A percentile compares a stretch with the other conserved stretches of the same genome.
Evolutionary conservation across 92 coral and sea anemone genomes (phyloP).

Genomic region (Epizoanthus rinbou): DNA sequence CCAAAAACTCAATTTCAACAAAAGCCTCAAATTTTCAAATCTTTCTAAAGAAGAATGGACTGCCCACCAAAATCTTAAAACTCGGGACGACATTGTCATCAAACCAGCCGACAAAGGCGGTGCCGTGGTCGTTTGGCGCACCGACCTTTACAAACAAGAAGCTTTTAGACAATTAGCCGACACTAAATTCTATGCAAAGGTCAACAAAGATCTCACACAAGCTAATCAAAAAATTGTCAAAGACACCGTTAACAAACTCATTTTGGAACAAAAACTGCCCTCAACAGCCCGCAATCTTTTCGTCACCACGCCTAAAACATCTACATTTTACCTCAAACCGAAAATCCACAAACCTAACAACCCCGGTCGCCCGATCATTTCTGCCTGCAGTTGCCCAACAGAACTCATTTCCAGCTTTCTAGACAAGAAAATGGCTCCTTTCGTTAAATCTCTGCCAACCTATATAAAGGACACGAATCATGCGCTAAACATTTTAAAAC

Average conservation of each 20-base stretch:
- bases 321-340: constrained; percentile 33
- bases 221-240: no score
- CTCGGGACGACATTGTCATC: constrained; percentile 34
- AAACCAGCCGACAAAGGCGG: constrained; percentile 68
- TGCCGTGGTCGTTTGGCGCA: constrained; percentile 63
- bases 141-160: constrained; percentile 51
- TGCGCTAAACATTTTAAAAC: no score
- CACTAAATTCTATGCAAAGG: constrained; percentile 32
- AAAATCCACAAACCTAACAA: constrained; percentile 54
- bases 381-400: constrained; percentile 32
- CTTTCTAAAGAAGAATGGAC: constrained; percentile 44
- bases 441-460: constrained; percentile 31
- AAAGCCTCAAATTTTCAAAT: constrained; percentile 17
- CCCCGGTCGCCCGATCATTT: constrained; percentile 52
- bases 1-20: not conserved
- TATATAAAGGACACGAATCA: constrained; percentile 30
- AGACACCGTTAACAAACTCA: not conserved
- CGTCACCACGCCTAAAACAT: constrained; percentile 17
- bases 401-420: constrained; percentile 32
- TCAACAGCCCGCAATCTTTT: not conserved
- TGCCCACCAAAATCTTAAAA: not conserved
- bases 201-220: constrained; percentile 36
- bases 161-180: constrained; percentile 48
- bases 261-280: not conserved
- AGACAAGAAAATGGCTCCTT: constrained; percentile 30